Base-by-base conservation (phyloP, 1,140 invertebrate species). In the Camponotus pennsylvanicus region DNA sequence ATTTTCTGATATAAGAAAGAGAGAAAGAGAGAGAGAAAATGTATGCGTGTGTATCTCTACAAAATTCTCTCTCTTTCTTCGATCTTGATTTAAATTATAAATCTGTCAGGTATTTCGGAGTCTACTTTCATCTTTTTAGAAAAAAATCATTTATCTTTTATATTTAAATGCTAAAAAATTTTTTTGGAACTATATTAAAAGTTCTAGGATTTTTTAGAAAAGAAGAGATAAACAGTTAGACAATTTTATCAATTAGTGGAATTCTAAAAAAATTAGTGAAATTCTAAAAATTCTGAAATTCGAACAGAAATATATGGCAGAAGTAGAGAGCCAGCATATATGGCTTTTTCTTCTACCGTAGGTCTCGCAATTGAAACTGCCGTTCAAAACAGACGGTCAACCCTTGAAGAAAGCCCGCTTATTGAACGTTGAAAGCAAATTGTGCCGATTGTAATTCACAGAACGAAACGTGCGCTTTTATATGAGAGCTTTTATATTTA, bases 251-350 rank as follows among this genome's bases (percentile, higher is more conserved):
- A 42, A 21, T 42, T 42, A 69, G 2, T 21, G 27, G 27, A 27
- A 27, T 27, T 27, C 27, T 27, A 27, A 27, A 27, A 27, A 27
- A 27, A 27, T 27, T 27, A 27, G 27, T 13, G 15, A 66, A 66
- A 21, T 42, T 69, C 5, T 42, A 7, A 69, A 42, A 69, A 42
- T 2, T 95, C 95, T 32, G 96, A 87, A 52, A 95, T 95, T 27
- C 95, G 95, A 3, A 95, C 94, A 0, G 94, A 92, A 8, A 94
- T 92, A 75, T 93, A 93, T 0, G 96, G 86, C 27, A 95, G 90
- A 83, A 96, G 95, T 32, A 96, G 27, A 27, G 1, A 27, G 92
- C 83, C 92, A 42, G 21, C 4, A 34, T n/a, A 78, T 49, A 18
- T 42, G 21, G 34, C 59, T 87, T 32, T 67, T 87, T 32, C 63